Base-by-base conservation (phyloP, 2,888 invertebrate genomes). In the Drosophila formosana region DNA sequence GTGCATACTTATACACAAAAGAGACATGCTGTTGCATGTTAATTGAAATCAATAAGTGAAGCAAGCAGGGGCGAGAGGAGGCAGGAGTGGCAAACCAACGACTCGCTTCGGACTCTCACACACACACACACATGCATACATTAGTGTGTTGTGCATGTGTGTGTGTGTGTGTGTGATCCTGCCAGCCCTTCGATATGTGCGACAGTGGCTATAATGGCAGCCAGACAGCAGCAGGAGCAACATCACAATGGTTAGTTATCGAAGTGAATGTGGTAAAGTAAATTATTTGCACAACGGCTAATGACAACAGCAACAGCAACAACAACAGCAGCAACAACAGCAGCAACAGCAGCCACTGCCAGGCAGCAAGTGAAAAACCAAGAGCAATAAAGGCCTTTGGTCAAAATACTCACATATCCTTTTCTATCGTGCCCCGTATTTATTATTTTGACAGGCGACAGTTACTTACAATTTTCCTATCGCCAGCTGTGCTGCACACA, bases 11-110 rank as follows among this genome's bases (percentile, higher is more conserved):
- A 71, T 66, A 73, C 67, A 72, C 73, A 76, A 79, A 76, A 80
- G 81, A 85, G 85, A 89, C 86, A 87, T 89, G 87, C 85, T 88
- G 89, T 86, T 87, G 87, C 89, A 87, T 87, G 89, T 87, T 87
- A 87, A 87, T 87, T 87, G 87, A 87, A 87, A 89, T 87, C 87
- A 87, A 87, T 87, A 87, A 87, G 87, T 89, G 89, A 71, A 83
- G 58, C 82, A 78, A 52, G 11, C 50, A 32, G 46, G 25, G 50
- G 32, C 25, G n/a, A 25, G 34, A 30, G 1, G 11, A 11, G 30
- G 18, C 6, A 13, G 34, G n/a, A 52, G 46, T 52, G 26, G 8
- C 34, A 28, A 28, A 13, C 34, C 56, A 26, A 43, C 6, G 41
- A 56, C 32, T 34, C 8, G 43, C 50, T 25, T 60, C 5, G 39